These are phyloP conservation scores for Eupithecia centaureata DNA, from an alignment of 2,888 invertebrate genomes.

Conservation along the genomic window DNA sequence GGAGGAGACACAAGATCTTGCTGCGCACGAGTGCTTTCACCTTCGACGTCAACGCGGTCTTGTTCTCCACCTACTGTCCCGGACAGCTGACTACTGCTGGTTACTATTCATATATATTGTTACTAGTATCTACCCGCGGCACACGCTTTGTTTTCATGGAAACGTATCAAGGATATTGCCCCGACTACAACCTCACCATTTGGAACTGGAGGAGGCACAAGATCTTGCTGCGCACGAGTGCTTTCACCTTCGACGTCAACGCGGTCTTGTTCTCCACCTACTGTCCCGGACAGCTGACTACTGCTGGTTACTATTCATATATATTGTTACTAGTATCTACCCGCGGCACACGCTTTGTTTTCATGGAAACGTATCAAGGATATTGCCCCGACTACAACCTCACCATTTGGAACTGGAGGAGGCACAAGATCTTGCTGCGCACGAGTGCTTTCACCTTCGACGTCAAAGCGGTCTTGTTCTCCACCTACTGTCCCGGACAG, in stretches of 20 bases:
- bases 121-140: no score
- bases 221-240: constrained; percentile 91
- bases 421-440: constrained; percentile 89
- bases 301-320: no score
- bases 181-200: constrained; percentile 93
- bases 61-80: no score
- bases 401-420: constrained; percentile 95
- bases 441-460: constrained; percentile 93
- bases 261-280: constrained; percentile 93
- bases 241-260: constrained; percentile 92
- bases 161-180: no score
- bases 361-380: no score
- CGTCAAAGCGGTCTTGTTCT: constrained; percentile 91
- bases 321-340: no score
- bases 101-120: no score
- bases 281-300: no score
- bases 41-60: constrained; percentile 90
- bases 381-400: no score
- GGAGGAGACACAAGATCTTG: constrained; percentile 90
- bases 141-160: no score
- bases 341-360: no score
- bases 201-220: constrained; percentile 94
- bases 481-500: constrained; percentile 90
- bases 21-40: constrained; percentile 92
- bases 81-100: constrained; percentile 92